Evolutionary conservation across 2,888 invertebrate species (phyloP).

Genomic region (Mechanitis mazaeus): DNA sequence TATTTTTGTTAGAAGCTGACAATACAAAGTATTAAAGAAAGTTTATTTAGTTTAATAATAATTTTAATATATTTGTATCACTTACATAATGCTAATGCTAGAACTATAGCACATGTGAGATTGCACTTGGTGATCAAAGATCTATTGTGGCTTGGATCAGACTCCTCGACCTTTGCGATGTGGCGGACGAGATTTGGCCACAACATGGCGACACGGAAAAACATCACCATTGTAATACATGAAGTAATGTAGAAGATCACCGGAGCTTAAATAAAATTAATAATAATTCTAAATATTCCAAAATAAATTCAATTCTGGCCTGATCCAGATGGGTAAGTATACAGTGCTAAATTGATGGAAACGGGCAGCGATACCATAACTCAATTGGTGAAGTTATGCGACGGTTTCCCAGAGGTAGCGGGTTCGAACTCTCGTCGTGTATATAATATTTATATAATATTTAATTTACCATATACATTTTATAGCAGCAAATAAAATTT

Average conservation of each 20-base stretch:
- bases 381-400: too few relatives aligned
- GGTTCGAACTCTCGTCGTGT: too few relatives aligned
- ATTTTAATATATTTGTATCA: constrained; percentile 9
- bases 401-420: too few relatives aligned
- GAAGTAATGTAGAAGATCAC: constrained; percentile 58
- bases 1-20: neutral
- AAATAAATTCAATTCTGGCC: too few relatives aligned
- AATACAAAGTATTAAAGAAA: too few relatives aligned
- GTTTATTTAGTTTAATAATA: too few relatives aligned
- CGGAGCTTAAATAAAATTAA: constrained; percentile 44
- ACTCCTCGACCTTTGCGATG: constrained; percentile 49
- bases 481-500: too few relatives aligned
- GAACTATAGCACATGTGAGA: constrained; percentile 52
- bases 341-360: too few relatives aligned
- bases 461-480: too few relatives aligned
- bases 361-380: too few relatives aligned
- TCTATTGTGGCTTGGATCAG: constrained; percentile 50
- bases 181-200: constrained; percentile 54
- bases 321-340: too few relatives aligned
- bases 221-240: constrained; percentile 53
- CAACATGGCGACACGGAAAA: constrained; percentile 47
- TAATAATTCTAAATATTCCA: neutral
- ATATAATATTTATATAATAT: too few relatives aligned
- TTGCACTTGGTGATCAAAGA: constrained; percentile 48
- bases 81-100: constrained; percentile 51